Evolutionary conservation across 1,140 invertebrate genomes (phyloP).

Genomic region (Ganaspis sp.): DNA sequence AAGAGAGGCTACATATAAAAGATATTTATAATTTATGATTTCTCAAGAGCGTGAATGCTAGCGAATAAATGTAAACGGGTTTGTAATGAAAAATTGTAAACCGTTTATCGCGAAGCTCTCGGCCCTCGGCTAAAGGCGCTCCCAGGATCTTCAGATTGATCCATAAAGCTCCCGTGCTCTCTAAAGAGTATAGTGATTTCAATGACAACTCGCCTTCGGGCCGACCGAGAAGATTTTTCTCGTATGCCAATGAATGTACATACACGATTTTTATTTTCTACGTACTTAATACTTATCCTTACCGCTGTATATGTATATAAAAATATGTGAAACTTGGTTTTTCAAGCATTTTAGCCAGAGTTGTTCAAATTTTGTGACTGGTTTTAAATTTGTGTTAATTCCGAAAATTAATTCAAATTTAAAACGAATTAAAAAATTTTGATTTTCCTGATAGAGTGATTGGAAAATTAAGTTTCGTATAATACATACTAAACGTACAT

Average conservation of each 20-base stretch:
- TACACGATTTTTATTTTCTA: conserved; percentile 57
- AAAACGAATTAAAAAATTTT: too few relatives aligned
- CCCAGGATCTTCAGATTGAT: not conserved
- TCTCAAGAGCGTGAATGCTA: conserved; percentile 39
- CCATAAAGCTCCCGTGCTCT: conserved; percentile 14
- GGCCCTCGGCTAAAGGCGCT: conserved; percentile 8
- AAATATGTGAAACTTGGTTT: conserved; percentile 44
- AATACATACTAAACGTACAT: conserved; percentile 27
- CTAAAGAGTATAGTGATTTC: conserved; percentile 53
- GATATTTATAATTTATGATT: conserved; percentile 56
- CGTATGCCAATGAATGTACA: conserved; percentile 61
- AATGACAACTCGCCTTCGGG: conserved; percentile 23
- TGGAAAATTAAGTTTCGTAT: not conserved
- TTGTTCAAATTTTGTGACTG: not conserved
- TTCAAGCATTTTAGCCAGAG: not conserved
- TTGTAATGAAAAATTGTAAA: conserved; percentile 17
- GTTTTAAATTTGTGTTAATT: not conserved
- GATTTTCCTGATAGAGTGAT: not conserved
- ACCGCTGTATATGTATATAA: conserved; percentile 58
- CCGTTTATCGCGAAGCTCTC: conserved; percentile 17
- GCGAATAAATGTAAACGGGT: conserved; percentile 40
- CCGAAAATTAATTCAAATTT: not conserved
- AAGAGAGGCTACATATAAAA: conserved; percentile 55
- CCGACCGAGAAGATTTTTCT: conserved; percentile 39
- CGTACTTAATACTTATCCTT: conserved; percentile 59